Evolutionary conservation across 1,140 invertebrate genomes (phyloP).

Genomic region (Zeugodacus cucurbitae): DNA sequence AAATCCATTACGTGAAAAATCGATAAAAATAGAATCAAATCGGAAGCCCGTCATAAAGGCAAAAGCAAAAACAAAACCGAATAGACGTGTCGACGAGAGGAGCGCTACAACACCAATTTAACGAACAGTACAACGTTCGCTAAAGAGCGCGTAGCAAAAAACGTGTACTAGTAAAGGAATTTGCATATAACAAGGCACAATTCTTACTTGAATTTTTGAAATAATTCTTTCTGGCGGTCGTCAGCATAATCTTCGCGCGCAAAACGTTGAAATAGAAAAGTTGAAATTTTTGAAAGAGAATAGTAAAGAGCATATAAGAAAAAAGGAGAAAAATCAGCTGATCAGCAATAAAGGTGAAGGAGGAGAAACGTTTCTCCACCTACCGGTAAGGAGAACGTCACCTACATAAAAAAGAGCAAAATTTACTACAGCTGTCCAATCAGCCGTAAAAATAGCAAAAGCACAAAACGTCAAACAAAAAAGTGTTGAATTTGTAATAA

Average conservation of each 20-base stretch:
- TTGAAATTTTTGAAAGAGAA: background rate
- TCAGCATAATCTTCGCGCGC: background rate
- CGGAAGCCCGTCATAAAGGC: background rate
- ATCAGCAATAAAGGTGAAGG: background rate
- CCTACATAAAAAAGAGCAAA: background rate
- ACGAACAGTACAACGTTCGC: background rate
- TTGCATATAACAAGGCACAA: background rate
- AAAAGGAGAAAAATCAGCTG: conserved; percentile 7
- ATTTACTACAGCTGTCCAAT: background rate
- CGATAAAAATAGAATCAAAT: conserved; percentile 46
- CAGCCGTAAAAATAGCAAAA: conserved; percentile 15
- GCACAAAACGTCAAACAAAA: background rate
- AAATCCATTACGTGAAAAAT: conserved; percentile 46
- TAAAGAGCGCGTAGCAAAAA: background rate
- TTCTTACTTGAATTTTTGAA: background rate
- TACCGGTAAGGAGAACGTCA: background rate
- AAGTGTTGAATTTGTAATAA: background rate
- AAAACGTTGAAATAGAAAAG: background rate
- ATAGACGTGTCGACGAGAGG: background rate
- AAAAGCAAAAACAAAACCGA: background rate
- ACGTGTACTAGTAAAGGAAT: background rate
- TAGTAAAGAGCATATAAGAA: background rate
- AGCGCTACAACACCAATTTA: background rate
- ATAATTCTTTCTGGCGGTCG: background rate
- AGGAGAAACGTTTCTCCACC: background rate